Conservation (phyloP, 2,113 vertebrate genomes). For the human region GRCh38 chr6:48229501-48230000, state of each 20-base stretch:
- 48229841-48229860: background rate
- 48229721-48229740: background rate
- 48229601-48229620: background rate
- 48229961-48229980: slow-evolving; percentile 51
- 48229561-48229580: background rate
- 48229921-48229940: slow-evolving; percentile 62
- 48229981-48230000: slow-evolving; percentile 69
- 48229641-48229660: background rate
- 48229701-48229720: background rate
- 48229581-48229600: background rate
- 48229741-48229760: background rate
- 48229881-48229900: slow-evolving; percentile 39
- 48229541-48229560: background rate
- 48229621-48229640: background rate
- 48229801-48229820: slow-evolving; percentile 40
- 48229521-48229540: background rate
- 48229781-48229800: slow-evolving; percentile 14
- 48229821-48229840: slow-evolving; percentile 36
- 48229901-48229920: slow-evolving; percentile 58
- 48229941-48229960: slow-evolving; percentile 61
- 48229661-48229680: background rate
- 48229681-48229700: background rate
- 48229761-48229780: background rate
- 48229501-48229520: background rate
- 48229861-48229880: slow-evolving; percentile 20